Evolutionary conservation across 2,797 vertebrate species (phyloP).

Genomic region (Corythornis leucogaster): DNA sequence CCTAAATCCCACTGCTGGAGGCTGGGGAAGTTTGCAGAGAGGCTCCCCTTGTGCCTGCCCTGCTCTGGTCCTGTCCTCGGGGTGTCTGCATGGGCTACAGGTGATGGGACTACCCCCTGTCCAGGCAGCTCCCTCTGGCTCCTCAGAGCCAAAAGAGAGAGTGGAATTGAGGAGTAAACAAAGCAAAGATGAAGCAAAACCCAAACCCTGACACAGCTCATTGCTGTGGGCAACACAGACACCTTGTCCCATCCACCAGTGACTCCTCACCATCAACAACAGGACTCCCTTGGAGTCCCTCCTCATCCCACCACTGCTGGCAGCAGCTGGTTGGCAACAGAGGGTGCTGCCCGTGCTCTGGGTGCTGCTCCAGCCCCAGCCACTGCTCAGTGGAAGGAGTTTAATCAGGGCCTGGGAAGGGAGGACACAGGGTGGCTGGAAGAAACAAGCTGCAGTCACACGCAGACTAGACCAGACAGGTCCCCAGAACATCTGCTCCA

Average conservation of each 20-base stretch:
- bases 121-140: not conserved
- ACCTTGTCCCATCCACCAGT: not conserved
- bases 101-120: not conserved
- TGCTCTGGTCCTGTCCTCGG: not conserved
- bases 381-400: not conserved
- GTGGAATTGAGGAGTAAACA: not conserved
- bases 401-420: not conserved
- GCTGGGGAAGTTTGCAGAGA: not conserved
- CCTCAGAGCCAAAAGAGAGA: not conserved
- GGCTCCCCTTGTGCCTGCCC: fast-evolving
- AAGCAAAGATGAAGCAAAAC: not conserved
- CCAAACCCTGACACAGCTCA: not conserved
- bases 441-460: not conserved
- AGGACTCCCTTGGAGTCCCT: not conserved
- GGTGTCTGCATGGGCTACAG: not conserved
- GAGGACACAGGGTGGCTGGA: not conserved
- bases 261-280: too few species aligned
- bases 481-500: conserved; percentile 22
- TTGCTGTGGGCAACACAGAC: not conserved
- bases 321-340: not conserved
- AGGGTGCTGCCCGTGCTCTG: not conserved
- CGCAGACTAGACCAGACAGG: not conserved
- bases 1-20: not conserved
- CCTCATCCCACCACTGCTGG: not conserved
- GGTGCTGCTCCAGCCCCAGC: not conserved